phyloP scores from a whole-genome alignment of 2,888 invertebrate species.

The Meliscaeva auricollis region DNA sequence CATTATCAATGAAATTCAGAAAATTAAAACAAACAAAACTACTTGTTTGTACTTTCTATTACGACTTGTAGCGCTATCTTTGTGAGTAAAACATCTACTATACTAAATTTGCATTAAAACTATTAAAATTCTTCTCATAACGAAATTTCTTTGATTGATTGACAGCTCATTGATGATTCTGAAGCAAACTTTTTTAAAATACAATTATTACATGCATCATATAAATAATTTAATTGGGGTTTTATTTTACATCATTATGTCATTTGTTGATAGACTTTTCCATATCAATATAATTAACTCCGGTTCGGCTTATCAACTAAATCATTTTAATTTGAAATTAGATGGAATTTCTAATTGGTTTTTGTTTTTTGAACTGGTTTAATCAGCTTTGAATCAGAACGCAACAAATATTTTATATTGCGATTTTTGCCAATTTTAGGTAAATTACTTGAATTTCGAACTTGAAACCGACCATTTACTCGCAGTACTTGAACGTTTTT shows the following conservation, averaged over 20 bases:
- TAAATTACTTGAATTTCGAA: constrained; percentile 39
- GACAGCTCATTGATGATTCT: constrained; percentile 44
- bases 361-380: not conserved
- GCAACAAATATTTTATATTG: not conserved
- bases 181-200: not conserved
- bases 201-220: constrained; percentile 37
- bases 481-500: constrained; percentile 15
- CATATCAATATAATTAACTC: constrained; percentile 1
- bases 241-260: constrained; percentile 34
- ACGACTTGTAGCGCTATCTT: not conserved
- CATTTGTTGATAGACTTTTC: not conserved
- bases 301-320: constrained; percentile 1
- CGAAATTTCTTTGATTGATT: constrained; percentile 18
- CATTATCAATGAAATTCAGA: not conserved
- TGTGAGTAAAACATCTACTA: constrained; percentile 13
- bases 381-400: constrained; percentile 18
- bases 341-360: not conserved
- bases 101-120: constrained; percentile 33
- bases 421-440: constrained; percentile 23
- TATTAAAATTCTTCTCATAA: constrained; percentile 32
- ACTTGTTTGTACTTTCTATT: not conserved
- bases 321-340: not conserved
- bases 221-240: constrained; percentile 44
- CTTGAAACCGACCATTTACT: constrained; percentile 56
- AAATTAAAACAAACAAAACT: not conserved